phyloP scores from a whole-genome alignment of 2,113 vertebrate genomes.

The Pterocles gutturalis region DNA sequence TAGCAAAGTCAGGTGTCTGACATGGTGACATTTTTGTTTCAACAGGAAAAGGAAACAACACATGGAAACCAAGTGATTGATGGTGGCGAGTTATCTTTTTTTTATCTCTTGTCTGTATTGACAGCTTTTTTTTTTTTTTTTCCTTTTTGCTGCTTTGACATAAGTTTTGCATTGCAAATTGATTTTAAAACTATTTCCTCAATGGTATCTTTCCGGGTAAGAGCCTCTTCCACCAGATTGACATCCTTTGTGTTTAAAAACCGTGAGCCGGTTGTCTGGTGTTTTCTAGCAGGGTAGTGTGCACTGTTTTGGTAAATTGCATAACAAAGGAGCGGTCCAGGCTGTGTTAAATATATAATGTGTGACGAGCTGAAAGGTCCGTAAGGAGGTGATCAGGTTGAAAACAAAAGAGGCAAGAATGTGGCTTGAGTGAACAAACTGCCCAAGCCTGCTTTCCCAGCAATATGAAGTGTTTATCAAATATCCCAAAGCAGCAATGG shows the following conservation, averaged over 20 bases:
- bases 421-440: neutral
- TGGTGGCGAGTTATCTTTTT: slow-evolving; percentile 11
- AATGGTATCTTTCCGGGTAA: neutral
- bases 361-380: neutral
- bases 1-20: slow-evolving; percentile 54
- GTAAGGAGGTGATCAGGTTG: neutral
- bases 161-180: neutral
- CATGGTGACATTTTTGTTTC: slow-evolving; percentile 27
- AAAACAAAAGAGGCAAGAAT: neutral
- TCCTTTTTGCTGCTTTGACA: neutral
- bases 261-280: neutral
- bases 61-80: neutral
- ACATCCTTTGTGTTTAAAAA: neutral
- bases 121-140: neutral
- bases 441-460: neutral
- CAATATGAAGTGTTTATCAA: neutral
- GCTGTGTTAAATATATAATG: neutral
- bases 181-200: neutral
- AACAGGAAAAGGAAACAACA: slow-evolving; percentile 38
- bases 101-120: neutral
- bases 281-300: neutral
- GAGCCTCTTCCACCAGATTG: neutral
- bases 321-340: neutral
- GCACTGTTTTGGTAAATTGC: neutral
- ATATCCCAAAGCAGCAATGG: neutral